Conservation (phyloP, 2,888 invertebrate genomes). For the Agrilus mali region DNA sequence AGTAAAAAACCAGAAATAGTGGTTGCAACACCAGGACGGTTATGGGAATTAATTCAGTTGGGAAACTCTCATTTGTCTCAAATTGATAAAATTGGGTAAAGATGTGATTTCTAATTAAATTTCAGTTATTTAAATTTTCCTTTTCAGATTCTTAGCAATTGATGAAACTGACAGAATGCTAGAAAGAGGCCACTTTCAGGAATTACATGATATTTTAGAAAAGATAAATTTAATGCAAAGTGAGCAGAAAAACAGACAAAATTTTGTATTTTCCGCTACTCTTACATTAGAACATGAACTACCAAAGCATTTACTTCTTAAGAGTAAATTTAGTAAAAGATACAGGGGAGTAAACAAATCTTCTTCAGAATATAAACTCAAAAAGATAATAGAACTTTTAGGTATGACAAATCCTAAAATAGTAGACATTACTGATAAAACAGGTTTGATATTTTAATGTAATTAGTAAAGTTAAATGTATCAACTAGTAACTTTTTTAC, state of each 20-base stretch:
- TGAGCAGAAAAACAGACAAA: conserved; percentile 58
- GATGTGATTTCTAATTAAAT: conserved; percentile 4
- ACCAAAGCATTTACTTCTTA: conserved; percentile 57
- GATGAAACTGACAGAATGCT: conserved; percentile 99
- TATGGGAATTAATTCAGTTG: conserved; percentile 85
- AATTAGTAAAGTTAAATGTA: background rate
- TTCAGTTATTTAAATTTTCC: conserved; percentile 1
- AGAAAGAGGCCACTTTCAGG: conserved; percentile 91
- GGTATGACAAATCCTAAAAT: conserved; percentile 85
- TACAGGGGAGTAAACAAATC: conserved; percentile 47
- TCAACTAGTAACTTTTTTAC: conserved; percentile 5
- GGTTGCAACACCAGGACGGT: conserved; percentile 91
- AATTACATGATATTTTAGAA: conserved; percentile 70
- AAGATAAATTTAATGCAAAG: conserved; percentile 59
- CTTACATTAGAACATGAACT: conserved; percentile 83
- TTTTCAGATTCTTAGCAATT: conserved; percentile 71
- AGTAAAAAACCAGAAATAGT: conserved; percentile 79
- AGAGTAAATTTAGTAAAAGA: conserved; percentile 35
- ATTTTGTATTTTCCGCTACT: conserved; percentile 96
- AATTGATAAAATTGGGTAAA: conserved; percentile 54
- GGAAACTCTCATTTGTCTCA: conserved; percentile 67
- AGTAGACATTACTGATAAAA: conserved; percentile 77
- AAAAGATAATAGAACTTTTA: conserved; percentile 62
- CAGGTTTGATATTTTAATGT: conserved; percentile 35
- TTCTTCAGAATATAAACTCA: conserved; percentile 63